Percentiles rank a stretch among this genome's conserved stretches.
These are phyloP conservation scores for Bubo bubo DNA, from an alignment of 2,113 vertebrate species.

Conservation along the genomic window DNA sequence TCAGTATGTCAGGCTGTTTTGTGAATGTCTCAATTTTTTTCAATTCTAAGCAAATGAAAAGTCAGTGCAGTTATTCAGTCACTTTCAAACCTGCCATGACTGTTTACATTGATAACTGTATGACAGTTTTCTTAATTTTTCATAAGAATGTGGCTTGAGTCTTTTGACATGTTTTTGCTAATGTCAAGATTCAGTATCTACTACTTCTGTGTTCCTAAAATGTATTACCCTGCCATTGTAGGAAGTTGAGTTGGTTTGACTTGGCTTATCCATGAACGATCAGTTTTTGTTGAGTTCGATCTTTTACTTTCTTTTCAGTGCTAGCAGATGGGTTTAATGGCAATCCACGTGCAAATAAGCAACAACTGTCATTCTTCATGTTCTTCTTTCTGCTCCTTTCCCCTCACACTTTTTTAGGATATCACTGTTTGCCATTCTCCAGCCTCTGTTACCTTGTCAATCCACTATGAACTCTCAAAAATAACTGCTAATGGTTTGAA, in stretches of 20 bases:
- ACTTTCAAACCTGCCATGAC: not conserved
- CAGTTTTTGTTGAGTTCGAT: not conserved
- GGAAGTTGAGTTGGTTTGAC: not conserved
- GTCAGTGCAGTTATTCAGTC: not conserved
- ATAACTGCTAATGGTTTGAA: not conserved
- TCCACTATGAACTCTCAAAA: not conserved
- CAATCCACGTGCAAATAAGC: not conserved
- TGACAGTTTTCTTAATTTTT: not conserved
- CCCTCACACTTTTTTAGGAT: not conserved
- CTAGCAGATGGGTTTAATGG: not conserved
- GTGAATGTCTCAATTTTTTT: not conserved
- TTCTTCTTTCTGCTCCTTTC: not conserved
- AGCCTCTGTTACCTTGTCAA: not conserved
- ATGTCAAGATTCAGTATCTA: not conserved
- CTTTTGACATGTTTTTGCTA: not conserved
- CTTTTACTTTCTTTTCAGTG: not conserved
- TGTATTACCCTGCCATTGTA: not conserved
- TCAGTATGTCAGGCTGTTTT: not conserved
- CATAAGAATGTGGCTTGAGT: not conserved
- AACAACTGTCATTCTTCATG: not conserved
- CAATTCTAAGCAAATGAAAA: not conserved
- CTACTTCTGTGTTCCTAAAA: not conserved
- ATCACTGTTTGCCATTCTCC: not conserved
- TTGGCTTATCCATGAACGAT: not conserved
- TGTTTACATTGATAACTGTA: not conserved